Base-by-base conservation (phyloP, 1,140 invertebrate genomes). In the Cyrtorhinus lividipennis region DNA sequence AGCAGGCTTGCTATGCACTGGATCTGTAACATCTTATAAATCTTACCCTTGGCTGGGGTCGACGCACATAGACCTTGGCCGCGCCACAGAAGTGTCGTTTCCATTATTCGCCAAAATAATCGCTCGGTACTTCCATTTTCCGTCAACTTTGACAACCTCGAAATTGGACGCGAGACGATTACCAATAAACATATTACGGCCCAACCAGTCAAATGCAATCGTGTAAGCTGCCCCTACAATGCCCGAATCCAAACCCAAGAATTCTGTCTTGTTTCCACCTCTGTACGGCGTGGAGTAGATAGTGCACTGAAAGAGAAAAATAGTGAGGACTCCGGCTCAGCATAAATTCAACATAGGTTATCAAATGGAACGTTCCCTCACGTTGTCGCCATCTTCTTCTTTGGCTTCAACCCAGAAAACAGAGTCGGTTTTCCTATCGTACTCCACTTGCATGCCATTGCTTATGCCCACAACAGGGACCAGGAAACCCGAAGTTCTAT, bases 181-280 rank as follows among this genome's bases (percentile, higher is more conserved):
- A 12, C 92, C 94, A 68, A 98, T 85, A 70, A 90, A 98, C 5
- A 99, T 72, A 75, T 98, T 99, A 44, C 93, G 77, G 8, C 94
- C 93, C 25, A 98, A 78, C 94, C 95, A 98, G 72, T 98, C 95
- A 70, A 96, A 89, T 0, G 94, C 94, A 26, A 98, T 83, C 0
- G 89, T 83, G 48, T 90, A 91, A 0, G 94, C 90, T 0, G 90
- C 84, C 0, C 95, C 94, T 24, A 96, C 85, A 26, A 96, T 82
- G 5, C 92, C 91, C 3, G 81, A 81, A 63, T 90, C 86, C 2
- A 73, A 73, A 69, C 81, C 83, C 0, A 94, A 79, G 70, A 97
- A 88, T 69, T 88, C 83, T 0, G 87, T 88, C 71, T 85, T 85
- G 67, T 95, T 95, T 1, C 90, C 90, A 13, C 90, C 91, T 53